A percentile compares a stretch with the other conserved stretches of the same genome.
Conservation (phyloP, 1,140 invertebrate genomes). For the Drosophila kikkawai region DNA sequence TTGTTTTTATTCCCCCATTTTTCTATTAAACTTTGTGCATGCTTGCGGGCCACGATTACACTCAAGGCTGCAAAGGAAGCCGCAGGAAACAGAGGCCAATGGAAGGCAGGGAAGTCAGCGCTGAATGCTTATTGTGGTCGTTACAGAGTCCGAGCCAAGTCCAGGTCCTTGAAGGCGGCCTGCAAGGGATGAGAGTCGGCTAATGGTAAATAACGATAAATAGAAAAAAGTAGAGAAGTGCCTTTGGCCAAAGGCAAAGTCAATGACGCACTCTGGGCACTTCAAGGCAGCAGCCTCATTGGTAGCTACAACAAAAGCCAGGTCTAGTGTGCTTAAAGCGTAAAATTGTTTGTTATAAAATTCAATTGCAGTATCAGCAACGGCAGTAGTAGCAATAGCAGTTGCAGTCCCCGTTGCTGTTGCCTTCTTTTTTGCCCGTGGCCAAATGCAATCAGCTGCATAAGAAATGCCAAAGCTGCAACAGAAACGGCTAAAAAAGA, state of each 20-base stretch:
- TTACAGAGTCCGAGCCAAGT: conserved; percentile 38
- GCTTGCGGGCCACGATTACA: conserved; percentile 40
- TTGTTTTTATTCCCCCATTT: conserved; percentile 34
- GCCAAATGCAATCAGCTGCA: conserved; percentile 71
- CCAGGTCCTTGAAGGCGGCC: conserved; percentile 10
- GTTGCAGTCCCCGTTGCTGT: conserved; percentile 16
- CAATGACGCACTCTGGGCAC: conserved; percentile 62
- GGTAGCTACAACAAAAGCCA: conserved; percentile 46
- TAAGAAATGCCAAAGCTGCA: conserved; percentile 52
- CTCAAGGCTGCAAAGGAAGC: conserved; percentile 51
- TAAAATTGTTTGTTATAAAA: conserved; percentile 84
- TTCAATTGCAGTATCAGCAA: conserved; percentile 63
- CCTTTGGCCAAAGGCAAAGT: conserved; percentile 75
- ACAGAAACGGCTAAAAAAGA: conserved; percentile 28
- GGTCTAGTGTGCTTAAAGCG: conserved; percentile 76
- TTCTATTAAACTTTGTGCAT: conserved; percentile 36
- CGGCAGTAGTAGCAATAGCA: conserved; percentile 14
- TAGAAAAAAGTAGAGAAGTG: conserved; percentile 68
- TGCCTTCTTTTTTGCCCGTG: conserved; percentile 25
- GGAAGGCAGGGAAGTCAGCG: conserved; percentile 15
- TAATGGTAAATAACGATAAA: conserved; percentile 83
- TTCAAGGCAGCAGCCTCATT: conserved; percentile 47
- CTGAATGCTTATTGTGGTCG: conserved; percentile 64
- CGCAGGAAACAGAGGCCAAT: conserved; percentile 31
- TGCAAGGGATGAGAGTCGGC: conserved; percentile 3